These are phyloP conservation scores for Pseudomugil tenellus DNA, from an alignment of 2,797 vertebrate species.

Conservation along the genomic window DNA sequence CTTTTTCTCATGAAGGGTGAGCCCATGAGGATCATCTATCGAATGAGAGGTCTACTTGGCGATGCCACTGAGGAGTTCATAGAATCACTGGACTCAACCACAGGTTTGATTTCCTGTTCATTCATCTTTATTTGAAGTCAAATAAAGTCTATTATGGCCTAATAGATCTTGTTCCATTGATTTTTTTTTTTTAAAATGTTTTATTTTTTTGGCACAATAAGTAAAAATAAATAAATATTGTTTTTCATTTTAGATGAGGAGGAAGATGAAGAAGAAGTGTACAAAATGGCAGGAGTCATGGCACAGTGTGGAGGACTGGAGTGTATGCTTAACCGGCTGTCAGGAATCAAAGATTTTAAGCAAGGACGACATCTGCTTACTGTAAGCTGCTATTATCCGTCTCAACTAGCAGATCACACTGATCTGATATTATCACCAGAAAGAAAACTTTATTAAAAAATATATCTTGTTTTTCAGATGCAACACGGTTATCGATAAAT, in stretches of 20 bases:
- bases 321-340: conserved; percentile 96
- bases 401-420: neutral
- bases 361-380: conserved; percentile 97
- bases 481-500: neutral
- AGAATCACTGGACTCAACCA: conserved; percentile 96
- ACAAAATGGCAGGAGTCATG: conserved; percentile 99
- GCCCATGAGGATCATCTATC: conserved; percentile 99
- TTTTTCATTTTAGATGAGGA: conserved; percentile 90
- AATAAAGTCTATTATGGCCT: neutral
- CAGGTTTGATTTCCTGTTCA: conserved; percentile 81
- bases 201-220: neutral
- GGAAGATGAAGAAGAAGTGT: conserved; percentile 98
- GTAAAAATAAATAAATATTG: neutral
- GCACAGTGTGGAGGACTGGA: conserved; percentile 96
- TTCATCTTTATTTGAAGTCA: neutral
- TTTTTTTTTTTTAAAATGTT: too few relatives aligned
- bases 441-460: neutral
- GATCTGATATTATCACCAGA: neutral
- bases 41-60: conserved; percentile 96
- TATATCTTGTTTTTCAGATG: neutral
- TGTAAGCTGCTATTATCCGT: conserved; percentile 78
- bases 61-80: conserved; percentile 99
- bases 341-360: conserved; percentile 98
- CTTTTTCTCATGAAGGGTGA: conserved; percentile 85
- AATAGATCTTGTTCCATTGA: neutral